Evolutionary conservation across 2,113 vertebrate genomes (phyloP).

Genomic region (Passer domesticus): DNA sequence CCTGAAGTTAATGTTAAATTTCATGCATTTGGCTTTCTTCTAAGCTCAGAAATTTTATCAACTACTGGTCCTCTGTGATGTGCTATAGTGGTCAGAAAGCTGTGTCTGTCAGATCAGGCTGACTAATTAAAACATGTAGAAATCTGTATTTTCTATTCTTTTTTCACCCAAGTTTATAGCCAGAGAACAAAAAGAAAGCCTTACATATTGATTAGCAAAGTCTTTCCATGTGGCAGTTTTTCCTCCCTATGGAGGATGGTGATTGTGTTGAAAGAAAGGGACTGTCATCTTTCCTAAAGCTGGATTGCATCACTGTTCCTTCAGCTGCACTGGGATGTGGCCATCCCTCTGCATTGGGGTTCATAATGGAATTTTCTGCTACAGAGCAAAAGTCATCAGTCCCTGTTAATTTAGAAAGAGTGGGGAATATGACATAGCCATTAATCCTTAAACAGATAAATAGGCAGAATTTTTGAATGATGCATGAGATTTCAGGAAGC

Average conservation of each 20-base stretch:
- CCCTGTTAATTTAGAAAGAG: background rate
- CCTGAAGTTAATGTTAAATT: background rate
- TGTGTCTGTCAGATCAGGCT: background rate
- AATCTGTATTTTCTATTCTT: background rate
- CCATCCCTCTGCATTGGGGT: rapidly evolving
- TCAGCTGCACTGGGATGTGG: background rate
- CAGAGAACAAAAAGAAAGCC: background rate
- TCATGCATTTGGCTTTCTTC: background rate
- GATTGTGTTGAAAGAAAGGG: background rate
- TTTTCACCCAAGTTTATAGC: rapidly evolving
- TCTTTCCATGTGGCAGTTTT: background rate
- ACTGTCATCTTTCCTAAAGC: background rate
- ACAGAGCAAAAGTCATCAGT: background rate
- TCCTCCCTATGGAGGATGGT: background rate
- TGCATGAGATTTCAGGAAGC: conserved; percentile 2
- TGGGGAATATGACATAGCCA: background rate
- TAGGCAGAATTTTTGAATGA: conserved; percentile 12
- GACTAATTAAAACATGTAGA: background rate
- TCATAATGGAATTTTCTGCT: conserved; percentile 19
- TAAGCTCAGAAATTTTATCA: background rate
- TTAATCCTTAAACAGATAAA: conserved; percentile 44
- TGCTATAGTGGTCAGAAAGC: background rate
- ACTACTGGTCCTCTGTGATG: background rate
- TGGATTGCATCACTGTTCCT: background rate
- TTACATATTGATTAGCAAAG: background rate